Percentiles rank a stretch among this genome's conserved stretches.
Conservation (phyloP, 2,888 invertebrate species). For the Argyra leucocephala region DNA sequence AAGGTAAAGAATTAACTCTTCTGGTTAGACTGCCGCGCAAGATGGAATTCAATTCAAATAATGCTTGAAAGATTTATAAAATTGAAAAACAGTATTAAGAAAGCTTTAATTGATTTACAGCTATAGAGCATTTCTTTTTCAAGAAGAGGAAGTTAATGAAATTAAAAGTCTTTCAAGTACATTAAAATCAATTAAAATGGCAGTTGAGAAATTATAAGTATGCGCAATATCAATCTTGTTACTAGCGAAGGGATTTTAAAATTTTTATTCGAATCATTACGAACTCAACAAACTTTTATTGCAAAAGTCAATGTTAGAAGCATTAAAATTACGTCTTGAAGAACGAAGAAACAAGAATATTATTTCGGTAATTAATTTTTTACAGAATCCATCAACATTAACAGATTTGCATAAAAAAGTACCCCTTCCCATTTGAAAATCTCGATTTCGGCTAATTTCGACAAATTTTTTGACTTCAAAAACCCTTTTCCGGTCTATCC, state of each 20-base stretch:
- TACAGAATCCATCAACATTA: slow-evolving; percentile 6
- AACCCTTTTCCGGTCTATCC: too few relatives aligned
- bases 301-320: background rate
- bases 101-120: slow-evolving; percentile 7
- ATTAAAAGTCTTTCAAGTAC: background rate
- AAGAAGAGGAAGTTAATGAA: background rate
- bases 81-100: background rate
- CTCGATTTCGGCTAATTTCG: too few relatives aligned
- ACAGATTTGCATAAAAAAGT: too few relatives aligned
- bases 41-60: slow-evolving; percentile 2
- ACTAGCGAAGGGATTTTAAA: background rate
- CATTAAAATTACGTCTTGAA: slow-evolving; percentile 3
- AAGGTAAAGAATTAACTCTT: background rate
- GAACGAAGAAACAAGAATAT: slow-evolving; percentile 6
- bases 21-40: background rate
- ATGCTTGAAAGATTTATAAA: background rate
- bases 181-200: slow-evolving; percentile 3
- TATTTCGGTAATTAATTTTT: background rate
- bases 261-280: slow-evolving; percentile 2
- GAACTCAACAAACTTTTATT: background rate
- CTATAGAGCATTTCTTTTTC: background rate
- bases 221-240: background rate
- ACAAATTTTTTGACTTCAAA: too few relatives aligned
- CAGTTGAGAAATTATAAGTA: background rate
- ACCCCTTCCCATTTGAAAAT: too few relatives aligned